phyloP scores from a whole-genome alignment of 2,113 vertebrate genomes.

The Geothlypis trichas region DNA sequence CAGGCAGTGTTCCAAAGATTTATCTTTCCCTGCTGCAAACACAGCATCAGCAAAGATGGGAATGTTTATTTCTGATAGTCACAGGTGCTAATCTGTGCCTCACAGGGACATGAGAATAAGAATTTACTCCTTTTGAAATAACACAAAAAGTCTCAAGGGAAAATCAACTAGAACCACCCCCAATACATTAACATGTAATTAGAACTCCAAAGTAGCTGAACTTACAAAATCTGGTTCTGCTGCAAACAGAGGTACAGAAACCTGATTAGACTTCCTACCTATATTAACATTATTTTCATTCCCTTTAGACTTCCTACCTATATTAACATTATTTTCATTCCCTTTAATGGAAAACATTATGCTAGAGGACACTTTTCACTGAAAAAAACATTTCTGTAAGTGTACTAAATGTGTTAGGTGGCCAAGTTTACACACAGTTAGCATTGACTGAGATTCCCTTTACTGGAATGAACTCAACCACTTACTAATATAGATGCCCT shows the following conservation, averaged over 20 bases:
- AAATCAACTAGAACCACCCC: neutral
- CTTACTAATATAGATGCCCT: neutral
- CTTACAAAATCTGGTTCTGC: neutral
- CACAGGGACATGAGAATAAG: neutral
- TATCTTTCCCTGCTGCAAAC: neutral
- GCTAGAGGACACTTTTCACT: neutral
- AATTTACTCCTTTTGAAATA: neutral
- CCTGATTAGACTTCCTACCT: neutral
- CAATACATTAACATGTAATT: neutral
- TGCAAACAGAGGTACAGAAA: neutral
- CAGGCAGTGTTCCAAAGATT: neutral
- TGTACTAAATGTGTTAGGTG: neutral
- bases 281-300: neutral
- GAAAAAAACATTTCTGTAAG: neutral
- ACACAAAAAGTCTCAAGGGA: neutral
- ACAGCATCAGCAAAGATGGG: neutral
- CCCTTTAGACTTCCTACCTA: neutral
- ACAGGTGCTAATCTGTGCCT: neutral
- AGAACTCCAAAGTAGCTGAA: neutral
- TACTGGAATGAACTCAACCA: neutral
- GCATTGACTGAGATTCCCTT: neutral
- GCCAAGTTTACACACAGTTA: neutral
- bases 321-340: neutral
- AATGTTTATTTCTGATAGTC: neutral
- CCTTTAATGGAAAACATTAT: neutral